Conservation (phyloP, 1,140 invertebrate species). For the Drosophila tristis region DNA sequence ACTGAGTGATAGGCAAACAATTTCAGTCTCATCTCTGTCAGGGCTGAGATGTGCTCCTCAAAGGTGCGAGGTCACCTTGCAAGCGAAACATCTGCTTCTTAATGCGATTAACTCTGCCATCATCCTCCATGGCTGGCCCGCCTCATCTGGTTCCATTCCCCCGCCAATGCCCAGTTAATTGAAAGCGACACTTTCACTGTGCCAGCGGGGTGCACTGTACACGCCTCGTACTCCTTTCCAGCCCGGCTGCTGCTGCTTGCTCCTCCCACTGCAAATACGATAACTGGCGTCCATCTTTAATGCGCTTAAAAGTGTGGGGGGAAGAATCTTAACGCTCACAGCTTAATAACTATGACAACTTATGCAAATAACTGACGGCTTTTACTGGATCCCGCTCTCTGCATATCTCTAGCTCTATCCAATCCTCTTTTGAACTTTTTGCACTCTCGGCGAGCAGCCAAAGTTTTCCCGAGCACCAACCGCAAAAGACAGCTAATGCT, state of each 20-base stretch:
- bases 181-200: slow-evolving; percentile 54
- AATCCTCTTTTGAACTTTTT: slow-evolving; percentile 38
- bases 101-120: slow-evolving; percentile 47
- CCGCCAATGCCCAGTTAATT: slow-evolving; percentile 33
- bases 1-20: slow-evolving; percentile 31
- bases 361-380: slow-evolving; percentile 75
- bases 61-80: slow-evolving; percentile 17
- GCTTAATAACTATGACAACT: slow-evolving; percentile 80
- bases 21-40: background rate
- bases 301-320: slow-evolving; percentile 72
- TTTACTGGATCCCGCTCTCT: slow-evolving; percentile 27
- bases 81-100: slow-evolving; percentile 28
- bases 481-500: slow-evolving; percentile 78
- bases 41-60: background rate
- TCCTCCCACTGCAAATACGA: slow-evolving; percentile 21
- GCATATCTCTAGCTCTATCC: slow-evolving; percentile 2
- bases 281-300: slow-evolving; percentile 64
- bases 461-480: slow-evolving; percentile 55
- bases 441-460: slow-evolving; percentile 34
- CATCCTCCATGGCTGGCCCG: slow-evolving; percentile 10
- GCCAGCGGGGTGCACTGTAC: slow-evolving; percentile 8
- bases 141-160: slow-evolving; percentile 1
- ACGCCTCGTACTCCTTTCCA: background rate
- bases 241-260: too few species aligned
- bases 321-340: slow-evolving; percentile 52